phyloP scores from a whole-genome alignment of 2,797 vertebrate genomes.

The Sebastes alutus region DNA sequence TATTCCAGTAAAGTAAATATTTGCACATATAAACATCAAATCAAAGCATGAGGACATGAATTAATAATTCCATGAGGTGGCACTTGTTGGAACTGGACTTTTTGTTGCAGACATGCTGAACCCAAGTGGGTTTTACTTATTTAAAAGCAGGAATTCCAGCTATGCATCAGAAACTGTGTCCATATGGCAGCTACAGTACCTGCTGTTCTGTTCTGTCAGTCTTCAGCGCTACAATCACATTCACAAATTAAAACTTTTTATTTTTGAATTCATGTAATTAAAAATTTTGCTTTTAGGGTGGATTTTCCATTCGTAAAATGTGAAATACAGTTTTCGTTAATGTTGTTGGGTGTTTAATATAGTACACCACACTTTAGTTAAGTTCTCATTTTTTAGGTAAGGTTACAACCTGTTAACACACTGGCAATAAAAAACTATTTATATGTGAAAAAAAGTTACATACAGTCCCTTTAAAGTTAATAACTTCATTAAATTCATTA shows the following conservation, averaged over 20 bases:
- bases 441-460: too few relatives aligned
- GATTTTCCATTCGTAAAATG: background rate
- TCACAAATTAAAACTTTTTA: background rate
- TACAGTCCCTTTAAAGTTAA: background rate
- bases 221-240: background rate
- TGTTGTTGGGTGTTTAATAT: background rate
- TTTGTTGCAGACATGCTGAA: background rate
- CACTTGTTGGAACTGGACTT: background rate
- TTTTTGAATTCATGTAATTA: background rate
- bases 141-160: background rate
- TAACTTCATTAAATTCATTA: background rate
- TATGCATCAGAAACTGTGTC: background rate
- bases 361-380: background rate
- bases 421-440: too few relatives aligned
- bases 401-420: too few relatives aligned
- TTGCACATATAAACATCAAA: too few relatives aligned
- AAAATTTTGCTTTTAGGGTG: background rate
- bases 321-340: background rate
- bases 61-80: background rate
- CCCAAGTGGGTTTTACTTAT: background rate
- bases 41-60: background rate
- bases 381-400: too few relatives aligned
- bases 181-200: background rate
- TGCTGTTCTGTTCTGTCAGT: background rate
- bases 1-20: too few relatives aligned